A percentile compares a stretch with the other conserved stretches of the same genome.
phyloP scores from a whole-genome alignment of 1,140 invertebrate genomes.

The Drosophila insularis region DNA sequence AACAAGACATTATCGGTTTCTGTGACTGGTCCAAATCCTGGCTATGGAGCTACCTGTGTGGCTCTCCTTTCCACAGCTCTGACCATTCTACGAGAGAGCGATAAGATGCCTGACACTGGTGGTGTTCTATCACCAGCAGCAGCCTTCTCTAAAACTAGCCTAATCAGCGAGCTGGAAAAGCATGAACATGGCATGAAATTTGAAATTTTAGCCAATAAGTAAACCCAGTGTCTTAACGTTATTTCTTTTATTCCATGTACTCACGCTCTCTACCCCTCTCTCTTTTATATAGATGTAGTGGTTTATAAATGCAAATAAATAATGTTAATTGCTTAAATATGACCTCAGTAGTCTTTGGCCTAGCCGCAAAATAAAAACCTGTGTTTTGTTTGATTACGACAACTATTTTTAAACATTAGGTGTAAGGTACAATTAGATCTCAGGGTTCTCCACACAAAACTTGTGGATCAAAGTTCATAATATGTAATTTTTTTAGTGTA shows the following conservation, averaged over 20 bases:
- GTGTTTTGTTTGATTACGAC: background rate
- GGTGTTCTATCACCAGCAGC: conserved; percentile 84
- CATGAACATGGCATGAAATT: conserved; percentile 81
- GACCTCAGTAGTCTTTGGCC: background rate
- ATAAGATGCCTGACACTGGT: conserved; percentile 87
- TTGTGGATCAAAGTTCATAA: too few relatives aligned
- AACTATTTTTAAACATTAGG: background rate
- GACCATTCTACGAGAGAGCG: conserved; percentile 89
- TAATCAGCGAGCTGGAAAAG: conserved; percentile 78
- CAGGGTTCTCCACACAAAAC: too few relatives aligned
- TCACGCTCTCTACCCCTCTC: background rate
- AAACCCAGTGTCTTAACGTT: conserved; percentile 8
- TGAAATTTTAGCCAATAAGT: conserved; percentile 78
- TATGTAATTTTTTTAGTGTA: too few relatives aligned
- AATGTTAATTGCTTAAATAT: conserved; percentile 7
- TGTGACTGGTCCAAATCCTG: conserved; percentile 88
- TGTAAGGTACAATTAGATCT: background rate
- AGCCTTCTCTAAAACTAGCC: conserved; percentile 77
- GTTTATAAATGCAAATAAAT: conserved; percentile 1
- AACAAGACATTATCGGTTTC: conserved; percentile 87
- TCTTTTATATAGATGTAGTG: background rate
- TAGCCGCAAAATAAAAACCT: background rate
- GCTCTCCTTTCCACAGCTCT: conserved; percentile 88
- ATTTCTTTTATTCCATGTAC: background rate
- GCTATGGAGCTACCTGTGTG: conserved; percentile 92